Evolutionary conservation across 2,113 vertebrate species (phyloP).

Genomic region (Rhinolophus ferrumequinum): DNA sequence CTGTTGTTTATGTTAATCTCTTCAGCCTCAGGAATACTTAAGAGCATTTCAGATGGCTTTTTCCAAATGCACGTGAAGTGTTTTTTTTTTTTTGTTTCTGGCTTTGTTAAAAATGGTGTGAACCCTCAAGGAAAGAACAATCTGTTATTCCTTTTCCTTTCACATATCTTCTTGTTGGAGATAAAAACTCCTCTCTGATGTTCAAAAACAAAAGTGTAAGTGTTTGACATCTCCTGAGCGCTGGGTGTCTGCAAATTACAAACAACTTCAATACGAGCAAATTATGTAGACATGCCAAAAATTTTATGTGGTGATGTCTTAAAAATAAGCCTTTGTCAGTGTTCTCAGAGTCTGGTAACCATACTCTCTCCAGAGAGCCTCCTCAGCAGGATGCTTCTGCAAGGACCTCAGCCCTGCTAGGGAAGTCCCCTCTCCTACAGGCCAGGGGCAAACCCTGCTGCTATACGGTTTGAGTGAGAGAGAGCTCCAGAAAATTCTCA

Average conservation of each 20-base stretch:
- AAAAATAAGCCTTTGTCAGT: background rate
- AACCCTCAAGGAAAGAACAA: background rate
- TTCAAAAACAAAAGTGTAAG: background rate
- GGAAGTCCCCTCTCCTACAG: background rate
- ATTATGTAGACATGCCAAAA: background rate
- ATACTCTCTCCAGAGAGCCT: background rate
- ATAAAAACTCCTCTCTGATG: background rate
- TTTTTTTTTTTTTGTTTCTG: background rate
- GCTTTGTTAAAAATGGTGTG: background rate
- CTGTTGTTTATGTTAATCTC: background rate
- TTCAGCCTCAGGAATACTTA: background rate
- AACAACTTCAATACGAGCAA: background rate
- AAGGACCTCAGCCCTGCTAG: background rate
- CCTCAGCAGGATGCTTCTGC: fast-evolving
- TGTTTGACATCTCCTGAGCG: background rate
- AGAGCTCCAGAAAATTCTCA: background rate
- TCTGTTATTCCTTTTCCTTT: background rate
- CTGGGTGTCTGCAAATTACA: background rate
- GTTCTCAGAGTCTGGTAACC: background rate
- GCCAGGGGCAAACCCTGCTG: background rate
- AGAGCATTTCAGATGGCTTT: background rate
- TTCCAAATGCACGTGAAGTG: background rate
- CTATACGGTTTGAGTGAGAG: background rate
- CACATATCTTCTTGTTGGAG: background rate
- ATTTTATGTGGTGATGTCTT: background rate